A percentile compares a stretch with the other conserved stretches of the same genome.
phyloP scores from a whole-genome alignment of 2,113 vertebrate genomes.

The Grammomys dolichurus region DNA sequence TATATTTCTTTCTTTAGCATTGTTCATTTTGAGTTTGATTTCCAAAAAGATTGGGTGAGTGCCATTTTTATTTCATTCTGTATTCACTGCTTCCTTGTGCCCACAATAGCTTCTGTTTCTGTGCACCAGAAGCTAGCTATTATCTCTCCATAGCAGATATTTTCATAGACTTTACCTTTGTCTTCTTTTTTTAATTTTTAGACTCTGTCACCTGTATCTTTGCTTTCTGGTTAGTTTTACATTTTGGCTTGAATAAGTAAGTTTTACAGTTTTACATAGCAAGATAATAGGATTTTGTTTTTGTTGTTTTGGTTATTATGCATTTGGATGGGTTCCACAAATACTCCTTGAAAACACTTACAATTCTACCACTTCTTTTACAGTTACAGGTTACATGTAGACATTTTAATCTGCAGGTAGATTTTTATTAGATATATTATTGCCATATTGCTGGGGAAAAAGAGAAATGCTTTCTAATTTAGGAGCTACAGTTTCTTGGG shows the following conservation, averaged over 20 bases:
- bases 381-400: not conserved
- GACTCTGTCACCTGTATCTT: not conserved
- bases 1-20: not conserved
- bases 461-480: not conserved
- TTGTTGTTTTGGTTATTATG: not conserved
- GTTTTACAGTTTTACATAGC: constrained; percentile 24
- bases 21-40: constrained; percentile 43
- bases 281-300: constrained; percentile 17
- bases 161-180: not conserved
- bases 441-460: not conserved
- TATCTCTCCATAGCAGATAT: not conserved
- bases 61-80: constrained; percentile 39
- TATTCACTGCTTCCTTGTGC: not conserved
- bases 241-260: not conserved
- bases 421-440: not conserved
- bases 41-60: not conserved
- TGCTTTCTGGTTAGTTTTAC: not conserved
- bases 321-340: not conserved
- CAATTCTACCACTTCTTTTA: not conserved
- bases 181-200: not conserved
- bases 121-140: not conserved
- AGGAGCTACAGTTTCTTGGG: not conserved
- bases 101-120: not conserved
- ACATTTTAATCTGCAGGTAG: not conserved
- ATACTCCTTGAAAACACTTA: constrained; percentile 1